Conservation (phyloP, 2,888 invertebrate species). For the Drosophila histrio region DNA sequence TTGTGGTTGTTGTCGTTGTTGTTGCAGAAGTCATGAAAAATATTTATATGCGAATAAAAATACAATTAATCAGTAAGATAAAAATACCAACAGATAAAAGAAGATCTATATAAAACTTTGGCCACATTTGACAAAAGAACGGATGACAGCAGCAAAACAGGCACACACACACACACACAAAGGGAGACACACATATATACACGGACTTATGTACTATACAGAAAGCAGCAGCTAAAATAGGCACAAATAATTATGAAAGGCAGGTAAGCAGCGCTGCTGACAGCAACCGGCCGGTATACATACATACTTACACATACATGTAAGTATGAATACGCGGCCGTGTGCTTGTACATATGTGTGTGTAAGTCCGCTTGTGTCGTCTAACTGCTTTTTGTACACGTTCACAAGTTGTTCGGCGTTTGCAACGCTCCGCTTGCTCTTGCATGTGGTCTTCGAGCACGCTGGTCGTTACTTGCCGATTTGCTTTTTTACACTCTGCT, state of each 20-base stretch:
- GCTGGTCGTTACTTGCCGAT: constrained; percentile 42
- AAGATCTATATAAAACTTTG: constrained; percentile 40
- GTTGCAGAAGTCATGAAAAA: constrained; percentile 30
- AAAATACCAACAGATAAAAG: constrained; percentile 47
- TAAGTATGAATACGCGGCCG: constrained; percentile 12
- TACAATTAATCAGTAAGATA: constrained; percentile 45
- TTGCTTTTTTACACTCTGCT: constrained; percentile 47
- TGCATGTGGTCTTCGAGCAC: constrained; percentile 45
- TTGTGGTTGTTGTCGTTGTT: constrained; percentile 15
- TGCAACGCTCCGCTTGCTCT: constrained; percentile 60
- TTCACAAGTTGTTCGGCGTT: constrained; percentile 68
- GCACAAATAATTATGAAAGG: constrained; percentile 77
- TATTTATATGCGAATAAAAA: constrained; percentile 32
- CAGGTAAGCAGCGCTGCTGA: constrained; percentile 52
- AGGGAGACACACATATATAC: background rate
- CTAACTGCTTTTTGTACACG: constrained; percentile 76
- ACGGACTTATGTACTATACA: constrained; percentile 25
- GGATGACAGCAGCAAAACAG: constrained; percentile 49
- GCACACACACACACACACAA: constrained; percentile 5
- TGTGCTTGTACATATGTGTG: constrained; percentile 1
- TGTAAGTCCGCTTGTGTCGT: constrained; percentile 49
- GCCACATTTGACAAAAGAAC: constrained; percentile 53
- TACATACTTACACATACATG: constrained; percentile 28
- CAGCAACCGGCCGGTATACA: constrained; percentile 73
- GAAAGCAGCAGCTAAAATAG: constrained; percentile 56